These are phyloP conservation scores for Amblyteles armatorius DNA, from an alignment of 2,888 invertebrate species.

Conservation along the genomic window DNA sequence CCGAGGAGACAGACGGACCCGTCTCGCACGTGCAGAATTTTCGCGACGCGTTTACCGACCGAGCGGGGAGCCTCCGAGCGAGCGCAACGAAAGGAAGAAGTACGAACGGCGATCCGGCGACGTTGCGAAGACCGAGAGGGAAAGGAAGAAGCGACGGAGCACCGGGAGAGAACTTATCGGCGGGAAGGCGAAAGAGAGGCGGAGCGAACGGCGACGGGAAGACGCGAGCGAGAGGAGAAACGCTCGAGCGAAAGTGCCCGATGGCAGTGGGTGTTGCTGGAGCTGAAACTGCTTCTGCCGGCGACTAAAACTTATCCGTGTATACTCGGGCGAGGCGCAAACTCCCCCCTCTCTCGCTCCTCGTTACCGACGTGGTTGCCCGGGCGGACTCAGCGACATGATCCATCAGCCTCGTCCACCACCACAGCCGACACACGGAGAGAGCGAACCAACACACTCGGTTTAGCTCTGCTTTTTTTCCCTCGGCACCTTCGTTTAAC, in stretches of 20 bases:
- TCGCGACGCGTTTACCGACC: slow-evolving; percentile 49
- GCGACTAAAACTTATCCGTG: slow-evolving; percentile 11
- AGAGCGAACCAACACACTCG: not conserved
- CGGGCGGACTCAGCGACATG: slow-evolving; percentile 71
- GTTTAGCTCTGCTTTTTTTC: slow-evolving; percentile 10
- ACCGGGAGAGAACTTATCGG: slow-evolving; percentile 54
- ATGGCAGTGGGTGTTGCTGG: slow-evolving; percentile 77
- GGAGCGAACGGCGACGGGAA: slow-evolving; percentile 13
- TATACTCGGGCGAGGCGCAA: slow-evolving; percentile 29
- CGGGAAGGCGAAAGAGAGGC: slow-evolving; percentile 29
- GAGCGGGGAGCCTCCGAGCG: slow-evolving; percentile 42
- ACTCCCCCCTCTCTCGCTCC: slow-evolving; percentile 75
- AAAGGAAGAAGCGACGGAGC: slow-evolving; percentile 6
- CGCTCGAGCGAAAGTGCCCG: slow-evolving; percentile 45
- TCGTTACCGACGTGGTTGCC: slow-evolving; percentile 80
- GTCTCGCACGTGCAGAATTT: slow-evolving; percentile 56
- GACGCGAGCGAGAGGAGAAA: not conserved
- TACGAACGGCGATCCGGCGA: slow-evolving; percentile 17
- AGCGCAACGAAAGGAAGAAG: slow-evolving; percentile 25
- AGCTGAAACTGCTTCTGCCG: slow-evolving; percentile 38
- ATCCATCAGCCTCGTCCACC: slow-evolving; percentile 77
- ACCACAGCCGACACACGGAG: slow-evolving; percentile 38
- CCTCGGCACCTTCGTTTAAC: slow-evolving; percentile 40
- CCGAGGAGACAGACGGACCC: slow-evolving; percentile 76
- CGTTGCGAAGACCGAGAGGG: slow-evolving; percentile 22